Evolutionary conservation across 1,140 invertebrate species (phyloP).

Genomic region (Papilio aristodemus): DNA sequence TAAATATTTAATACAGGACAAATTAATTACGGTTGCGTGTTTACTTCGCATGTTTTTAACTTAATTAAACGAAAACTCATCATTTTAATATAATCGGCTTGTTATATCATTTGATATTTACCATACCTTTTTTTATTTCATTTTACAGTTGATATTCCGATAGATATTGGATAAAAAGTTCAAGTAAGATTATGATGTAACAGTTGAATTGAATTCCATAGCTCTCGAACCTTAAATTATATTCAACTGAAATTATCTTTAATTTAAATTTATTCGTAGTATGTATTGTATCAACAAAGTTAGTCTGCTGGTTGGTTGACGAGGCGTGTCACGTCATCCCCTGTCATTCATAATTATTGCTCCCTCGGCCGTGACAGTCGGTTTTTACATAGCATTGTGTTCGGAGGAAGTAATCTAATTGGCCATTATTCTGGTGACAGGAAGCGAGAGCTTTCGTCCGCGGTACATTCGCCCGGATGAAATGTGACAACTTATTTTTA

Average conservation of each 20-base stretch:
- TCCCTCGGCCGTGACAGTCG: conserved; percentile 52
- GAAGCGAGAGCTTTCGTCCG: conserved; percentile 49
- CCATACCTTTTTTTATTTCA: not conserved
- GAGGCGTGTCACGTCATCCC: conserved; percentile 42
- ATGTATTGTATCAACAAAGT: conserved; percentile 17
- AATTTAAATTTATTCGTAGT: conserved; percentile 9
- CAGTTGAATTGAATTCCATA: no score
- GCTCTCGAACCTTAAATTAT: not conserved
- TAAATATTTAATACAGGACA: not conserved
- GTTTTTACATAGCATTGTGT: conserved; percentile 63
- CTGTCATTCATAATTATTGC: conserved; percentile 52
- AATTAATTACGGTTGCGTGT: conserved; percentile 16
- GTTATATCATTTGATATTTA: not conserved
- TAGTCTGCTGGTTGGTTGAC: conserved; percentile 14
- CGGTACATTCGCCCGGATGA: conserved; percentile 47
- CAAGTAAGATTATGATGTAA: not conserved
- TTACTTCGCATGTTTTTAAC: conserved; percentile 1
- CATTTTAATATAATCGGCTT: not conserved
- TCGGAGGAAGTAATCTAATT: conserved; percentile 63
- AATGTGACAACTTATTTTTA: conserved; percentile 32
- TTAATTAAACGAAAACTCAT: conserved; percentile 8
- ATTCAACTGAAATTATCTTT: conserved; percentile 1
- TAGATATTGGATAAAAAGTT: not conserved
- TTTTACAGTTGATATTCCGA: not conserved
- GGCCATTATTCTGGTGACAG: conserved; percentile 51